Conservation (phyloP, 2,797 vertebrate genomes). For the Melopsittacus undulatus region DNA sequence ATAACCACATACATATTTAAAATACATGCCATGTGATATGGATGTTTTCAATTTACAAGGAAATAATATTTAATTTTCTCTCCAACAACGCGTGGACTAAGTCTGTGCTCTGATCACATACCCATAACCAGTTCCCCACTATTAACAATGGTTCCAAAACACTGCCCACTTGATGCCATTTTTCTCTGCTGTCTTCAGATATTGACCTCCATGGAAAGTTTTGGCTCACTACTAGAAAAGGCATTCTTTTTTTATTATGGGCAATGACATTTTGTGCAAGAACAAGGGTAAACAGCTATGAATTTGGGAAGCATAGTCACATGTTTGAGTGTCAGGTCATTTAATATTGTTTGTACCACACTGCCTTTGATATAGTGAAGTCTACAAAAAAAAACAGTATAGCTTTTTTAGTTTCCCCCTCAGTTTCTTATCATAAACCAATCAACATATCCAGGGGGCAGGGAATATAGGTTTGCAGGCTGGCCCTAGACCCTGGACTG, state of each 20-base stretch:
- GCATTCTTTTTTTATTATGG: neutral
- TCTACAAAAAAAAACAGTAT: neutral
- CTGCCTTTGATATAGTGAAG: neutral
- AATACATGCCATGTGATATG: accelerated
- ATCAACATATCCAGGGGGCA: neutral
- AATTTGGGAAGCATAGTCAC: neutral
- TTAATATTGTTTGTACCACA: neutral
- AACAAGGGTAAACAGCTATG: neutral
- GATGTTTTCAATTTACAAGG: neutral
- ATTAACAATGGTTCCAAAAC: neutral
- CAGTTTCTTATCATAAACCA: neutral
- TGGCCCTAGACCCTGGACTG: too few species aligned
- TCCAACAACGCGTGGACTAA: neutral
- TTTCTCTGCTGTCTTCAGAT: neutral
- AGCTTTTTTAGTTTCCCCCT: neutral
- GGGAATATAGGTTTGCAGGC: neutral
- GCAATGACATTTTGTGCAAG: neutral
- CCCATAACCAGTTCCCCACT: neutral
- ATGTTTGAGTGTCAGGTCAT: neutral
- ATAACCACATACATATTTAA: neutral
- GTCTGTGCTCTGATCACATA: neutral
- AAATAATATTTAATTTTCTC: neutral
- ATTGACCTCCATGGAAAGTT: neutral
- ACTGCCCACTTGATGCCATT: neutral
- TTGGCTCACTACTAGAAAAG: neutral